phyloP scores from a whole-genome alignment of 2,797 vertebrate genomes.

The Argya squamiceps region DNA sequence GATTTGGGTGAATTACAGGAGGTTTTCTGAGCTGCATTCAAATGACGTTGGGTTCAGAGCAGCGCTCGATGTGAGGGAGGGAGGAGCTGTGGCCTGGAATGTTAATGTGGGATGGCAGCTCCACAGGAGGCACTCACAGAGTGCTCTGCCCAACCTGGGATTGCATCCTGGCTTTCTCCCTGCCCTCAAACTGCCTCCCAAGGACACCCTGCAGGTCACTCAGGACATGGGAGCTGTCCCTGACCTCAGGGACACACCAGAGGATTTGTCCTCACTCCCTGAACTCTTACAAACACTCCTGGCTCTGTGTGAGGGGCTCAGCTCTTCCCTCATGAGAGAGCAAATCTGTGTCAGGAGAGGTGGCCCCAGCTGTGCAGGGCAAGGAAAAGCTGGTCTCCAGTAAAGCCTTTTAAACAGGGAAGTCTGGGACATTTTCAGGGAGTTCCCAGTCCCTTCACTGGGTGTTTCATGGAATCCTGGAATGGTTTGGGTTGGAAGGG shows the following conservation, averaged over 20 bases:
- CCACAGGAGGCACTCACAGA: background rate
- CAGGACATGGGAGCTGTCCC: fast-evolving
- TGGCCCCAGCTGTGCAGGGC: background rate
- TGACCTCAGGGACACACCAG: background rate
- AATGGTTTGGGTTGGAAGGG: background rate
- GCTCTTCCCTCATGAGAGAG: background rate
- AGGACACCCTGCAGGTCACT: background rate
- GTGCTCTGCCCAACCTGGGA: background rate
- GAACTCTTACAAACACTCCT: background rate
- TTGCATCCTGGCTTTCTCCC: background rate
- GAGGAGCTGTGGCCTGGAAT: background rate
- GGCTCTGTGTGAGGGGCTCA: background rate
- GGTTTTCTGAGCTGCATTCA: conserved; percentile 32
- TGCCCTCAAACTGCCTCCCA: background rate
- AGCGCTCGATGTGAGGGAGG: background rate
- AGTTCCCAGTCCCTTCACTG: background rate
- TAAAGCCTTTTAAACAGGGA: background rate
- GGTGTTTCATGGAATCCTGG: background rate
- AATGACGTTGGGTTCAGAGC: background rate
- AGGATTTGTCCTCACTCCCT: background rate
- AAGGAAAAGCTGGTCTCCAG: background rate
- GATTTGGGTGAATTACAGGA: conserved; percentile 29
- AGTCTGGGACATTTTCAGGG: background rate
- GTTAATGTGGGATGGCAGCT: background rate
- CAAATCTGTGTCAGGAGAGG: background rate